Conservation (phyloP, 2,113 vertebrate genomes). For the Brachionichthys hirsutus region DNA sequence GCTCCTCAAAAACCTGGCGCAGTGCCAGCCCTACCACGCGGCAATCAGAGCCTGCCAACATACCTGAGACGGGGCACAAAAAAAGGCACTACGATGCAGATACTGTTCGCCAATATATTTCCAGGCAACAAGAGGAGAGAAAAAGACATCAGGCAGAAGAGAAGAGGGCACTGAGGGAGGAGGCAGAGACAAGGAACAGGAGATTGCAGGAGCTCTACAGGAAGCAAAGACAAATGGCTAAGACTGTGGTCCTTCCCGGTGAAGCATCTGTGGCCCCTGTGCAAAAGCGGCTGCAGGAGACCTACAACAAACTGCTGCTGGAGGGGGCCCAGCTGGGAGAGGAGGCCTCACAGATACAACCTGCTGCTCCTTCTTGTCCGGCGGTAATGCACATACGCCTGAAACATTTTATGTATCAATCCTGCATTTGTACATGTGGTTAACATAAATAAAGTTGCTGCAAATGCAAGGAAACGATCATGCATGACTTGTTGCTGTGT, state of each 20-base stretch:
- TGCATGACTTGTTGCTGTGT: not conserved
- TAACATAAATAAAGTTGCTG: too few relatives aligned
- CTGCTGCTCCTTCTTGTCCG: slow-evolving; percentile 21
- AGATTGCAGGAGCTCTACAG: slow-evolving; percentile 94
- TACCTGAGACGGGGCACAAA: slow-evolving; percentile 69
- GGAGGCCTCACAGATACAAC: slow-evolving; percentile 49
- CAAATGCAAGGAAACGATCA: too few relatives aligned
- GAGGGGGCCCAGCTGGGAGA: slow-evolving; percentile 77
- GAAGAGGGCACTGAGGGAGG: slow-evolving; percentile 86
- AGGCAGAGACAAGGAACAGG: slow-evolving; percentile 72
- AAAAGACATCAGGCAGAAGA: slow-evolving; percentile 88
- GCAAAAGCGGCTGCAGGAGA: slow-evolving; percentile 79
- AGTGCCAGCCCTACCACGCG: slow-evolving; percentile 84
- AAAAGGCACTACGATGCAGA: slow-evolving; percentile 92
- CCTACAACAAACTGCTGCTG: slow-evolving; percentile 85
- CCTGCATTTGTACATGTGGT: not conserved
- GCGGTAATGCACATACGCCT: slow-evolving; percentile 30
- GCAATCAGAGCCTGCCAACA: slow-evolving; percentile 72
- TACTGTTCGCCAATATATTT: slow-evolving; percentile 89
- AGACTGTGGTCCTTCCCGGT: slow-evolving; percentile 47
- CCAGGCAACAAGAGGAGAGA: slow-evolving; percentile 89
- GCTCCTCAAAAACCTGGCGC: slow-evolving; percentile 59
- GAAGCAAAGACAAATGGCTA: slow-evolving; percentile 80
- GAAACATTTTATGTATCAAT: not conserved
- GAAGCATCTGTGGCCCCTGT: slow-evolving; percentile 69